Evolutionary conservation across 2,888 invertebrate species (phyloP).

Genomic region (Lepidochitona cinerea): DNA sequence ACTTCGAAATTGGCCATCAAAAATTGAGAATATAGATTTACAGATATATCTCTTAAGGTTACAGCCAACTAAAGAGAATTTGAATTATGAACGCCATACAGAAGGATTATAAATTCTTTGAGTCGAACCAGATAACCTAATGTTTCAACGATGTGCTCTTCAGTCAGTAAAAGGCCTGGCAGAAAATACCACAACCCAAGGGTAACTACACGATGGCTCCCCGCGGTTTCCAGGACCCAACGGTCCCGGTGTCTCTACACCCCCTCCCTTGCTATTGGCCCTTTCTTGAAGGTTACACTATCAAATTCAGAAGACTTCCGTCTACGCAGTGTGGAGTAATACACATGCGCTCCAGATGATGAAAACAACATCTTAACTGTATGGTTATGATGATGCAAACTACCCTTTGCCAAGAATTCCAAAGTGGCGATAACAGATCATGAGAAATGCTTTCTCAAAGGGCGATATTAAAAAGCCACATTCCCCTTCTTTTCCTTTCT

Average conservation of each 20-base stretch:
- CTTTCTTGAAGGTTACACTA: not conserved
- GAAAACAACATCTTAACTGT: not conserved
- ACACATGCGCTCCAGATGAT: not conserved
- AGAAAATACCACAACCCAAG: not conserved
- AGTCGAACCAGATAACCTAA: too few relatives aligned
- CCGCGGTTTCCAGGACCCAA: not conserved
- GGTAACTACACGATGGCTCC: not conserved
- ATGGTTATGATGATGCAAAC: slow-evolving; percentile 6
- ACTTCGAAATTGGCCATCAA: too few relatives aligned
- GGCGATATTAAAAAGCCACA: not conserved
- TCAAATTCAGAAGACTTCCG: not conserved
- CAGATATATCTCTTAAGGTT: too few relatives aligned
- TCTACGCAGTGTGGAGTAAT: not conserved
- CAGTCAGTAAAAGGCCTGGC: not conserved
- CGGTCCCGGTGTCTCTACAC: not conserved
- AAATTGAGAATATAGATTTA: too few relatives aligned
- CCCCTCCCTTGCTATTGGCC: not conserved
- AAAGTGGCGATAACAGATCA: not conserved
- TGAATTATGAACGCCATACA: too few relatives aligned
- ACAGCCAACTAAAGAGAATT: too few relatives aligned
- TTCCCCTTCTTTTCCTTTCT: not conserved
- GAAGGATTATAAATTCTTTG: too few relatives aligned
- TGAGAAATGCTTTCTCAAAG: not conserved
- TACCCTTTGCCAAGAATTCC: not conserved
- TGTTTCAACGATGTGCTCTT: too few relatives aligned